phyloP scores from a whole-genome alignment of 2,888 invertebrate genomes.

The Dexiosoma caninum region DNA sequence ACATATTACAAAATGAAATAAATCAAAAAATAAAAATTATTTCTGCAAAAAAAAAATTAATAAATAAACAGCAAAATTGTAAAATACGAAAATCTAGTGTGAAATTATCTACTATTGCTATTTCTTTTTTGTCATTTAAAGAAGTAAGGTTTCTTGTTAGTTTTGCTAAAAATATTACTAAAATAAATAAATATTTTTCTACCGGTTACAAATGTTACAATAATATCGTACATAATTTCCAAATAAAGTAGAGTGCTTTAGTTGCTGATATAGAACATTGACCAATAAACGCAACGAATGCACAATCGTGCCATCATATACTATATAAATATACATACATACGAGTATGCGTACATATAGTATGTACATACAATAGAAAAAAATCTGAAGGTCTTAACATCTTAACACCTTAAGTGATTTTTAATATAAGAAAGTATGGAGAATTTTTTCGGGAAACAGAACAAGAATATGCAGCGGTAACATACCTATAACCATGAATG shows the following conservation, averaged over 20 bases:
- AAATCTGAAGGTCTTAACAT: slow-evolving; percentile 4
- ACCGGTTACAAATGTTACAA: not conserved
- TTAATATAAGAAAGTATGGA: slow-evolving; percentile 35
- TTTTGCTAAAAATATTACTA: too few species aligned
- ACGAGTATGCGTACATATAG: not conserved
- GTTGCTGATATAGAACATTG: not conserved
- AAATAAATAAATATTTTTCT: not conserved
- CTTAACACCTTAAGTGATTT: slow-evolving; percentile 27
- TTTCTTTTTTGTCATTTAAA: too few species aligned
- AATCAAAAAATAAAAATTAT: too few species aligned
- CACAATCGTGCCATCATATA: slow-evolving; percentile 2
- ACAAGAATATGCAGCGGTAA: slow-evolving; percentile 9
- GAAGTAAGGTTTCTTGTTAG: too few species aligned
- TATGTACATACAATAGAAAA: slow-evolving; percentile 8
- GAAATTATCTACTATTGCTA: too few species aligned
- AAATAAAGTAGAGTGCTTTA: not conserved
- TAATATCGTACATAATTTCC: not conserved
- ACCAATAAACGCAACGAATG: not conserved
- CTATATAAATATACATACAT: not conserved
- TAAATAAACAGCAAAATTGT: too few species aligned
- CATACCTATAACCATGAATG: slow-evolving; percentile 75
- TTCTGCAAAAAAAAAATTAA: too few species aligned
- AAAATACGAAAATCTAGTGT: too few species aligned
- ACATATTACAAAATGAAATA: too few species aligned
- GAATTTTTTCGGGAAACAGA: slow-evolving; percentile 16